phyloP scores from a whole-genome alignment of 1,140 invertebrate genomes.

The Saccostrea cuccullata region DNA sequence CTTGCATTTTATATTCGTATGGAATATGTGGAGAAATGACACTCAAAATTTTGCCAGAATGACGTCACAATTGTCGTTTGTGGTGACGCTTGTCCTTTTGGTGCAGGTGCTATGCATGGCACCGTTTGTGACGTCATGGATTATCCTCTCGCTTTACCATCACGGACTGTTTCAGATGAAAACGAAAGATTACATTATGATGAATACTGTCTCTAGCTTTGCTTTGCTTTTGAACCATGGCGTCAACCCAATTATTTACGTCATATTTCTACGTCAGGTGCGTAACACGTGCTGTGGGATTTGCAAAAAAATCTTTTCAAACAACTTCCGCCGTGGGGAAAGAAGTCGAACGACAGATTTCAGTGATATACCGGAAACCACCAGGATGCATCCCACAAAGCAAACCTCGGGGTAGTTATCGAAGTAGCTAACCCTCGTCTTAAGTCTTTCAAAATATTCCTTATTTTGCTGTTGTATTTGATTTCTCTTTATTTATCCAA shows the following conservation, averaged over 20 bases:
- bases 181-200: conserved; percentile 2
- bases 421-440: not conserved
- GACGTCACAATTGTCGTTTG: conserved; percentile 20
- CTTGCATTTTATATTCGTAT: conserved; percentile 13
- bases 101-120: conserved; percentile 26
- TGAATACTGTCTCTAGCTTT: conserved; percentile 10
- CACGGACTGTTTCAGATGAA: conserved; percentile 1
- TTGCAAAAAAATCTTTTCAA: conserved; percentile 15
- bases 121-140: conserved; percentile 34
- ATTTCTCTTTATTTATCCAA: not conserved
- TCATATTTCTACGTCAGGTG: conserved; percentile 14
- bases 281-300: not conserved
- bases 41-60: conserved; percentile 20
- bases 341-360: conserved; percentile 17
- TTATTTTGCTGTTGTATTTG: not conserved
- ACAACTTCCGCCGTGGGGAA: conserved; percentile 9
- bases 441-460: conserved; percentile 6
- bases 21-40: conserved; percentile 30
- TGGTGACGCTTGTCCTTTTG: not conserved
- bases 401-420: not conserved
- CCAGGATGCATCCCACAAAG: not conserved
- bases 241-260: conserved; percentile 27
- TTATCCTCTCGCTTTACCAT: conserved; percentile 16
- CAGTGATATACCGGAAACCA: conserved; percentile 18
- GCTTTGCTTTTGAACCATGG: not conserved